Evolutionary conservation across 1,140 invertebrate genomes (phyloP).

Genomic region (Gryon sp.): DNA sequence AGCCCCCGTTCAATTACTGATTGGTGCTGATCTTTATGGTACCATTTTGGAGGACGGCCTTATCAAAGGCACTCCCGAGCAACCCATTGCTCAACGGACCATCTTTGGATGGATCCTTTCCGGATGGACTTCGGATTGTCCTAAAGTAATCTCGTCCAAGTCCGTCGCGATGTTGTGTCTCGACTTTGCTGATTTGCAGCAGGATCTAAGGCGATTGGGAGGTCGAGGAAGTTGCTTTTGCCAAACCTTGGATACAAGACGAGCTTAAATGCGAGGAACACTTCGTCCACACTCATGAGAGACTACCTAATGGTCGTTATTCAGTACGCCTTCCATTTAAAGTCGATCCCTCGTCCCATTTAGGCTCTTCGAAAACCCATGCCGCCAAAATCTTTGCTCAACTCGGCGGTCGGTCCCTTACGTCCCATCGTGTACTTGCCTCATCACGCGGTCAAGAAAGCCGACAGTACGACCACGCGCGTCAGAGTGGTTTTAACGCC

Average conservation of each 20-base stretch:
- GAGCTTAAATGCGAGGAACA: not conserved
- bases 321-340: not conserved
- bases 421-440: not conserved
- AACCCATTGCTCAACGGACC: slow-evolving; percentile 3
- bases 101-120: slow-evolving; percentile 5
- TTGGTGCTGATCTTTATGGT: not conserved
- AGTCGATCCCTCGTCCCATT: not conserved
- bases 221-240: not conserved
- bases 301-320: not conserved
- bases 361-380: no score
- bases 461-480: not conserved
- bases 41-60: not conserved
- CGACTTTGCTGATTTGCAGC: not conserved
- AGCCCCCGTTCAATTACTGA: not conserved
- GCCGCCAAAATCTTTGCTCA: not conserved
- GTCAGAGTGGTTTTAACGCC: slow-evolving; percentile 3
- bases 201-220: not conserved
- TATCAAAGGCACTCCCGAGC: not conserved
- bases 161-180: not conserved
- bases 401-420: no score
- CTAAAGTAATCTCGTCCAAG: not conserved
- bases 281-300: not conserved
- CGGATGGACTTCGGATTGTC: not conserved
- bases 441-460: slow-evolving; percentile 4
- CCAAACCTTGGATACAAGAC: not conserved